Conservation (phyloP, 2,888 invertebrate species). For the Napeogenes sylphis region DNA sequence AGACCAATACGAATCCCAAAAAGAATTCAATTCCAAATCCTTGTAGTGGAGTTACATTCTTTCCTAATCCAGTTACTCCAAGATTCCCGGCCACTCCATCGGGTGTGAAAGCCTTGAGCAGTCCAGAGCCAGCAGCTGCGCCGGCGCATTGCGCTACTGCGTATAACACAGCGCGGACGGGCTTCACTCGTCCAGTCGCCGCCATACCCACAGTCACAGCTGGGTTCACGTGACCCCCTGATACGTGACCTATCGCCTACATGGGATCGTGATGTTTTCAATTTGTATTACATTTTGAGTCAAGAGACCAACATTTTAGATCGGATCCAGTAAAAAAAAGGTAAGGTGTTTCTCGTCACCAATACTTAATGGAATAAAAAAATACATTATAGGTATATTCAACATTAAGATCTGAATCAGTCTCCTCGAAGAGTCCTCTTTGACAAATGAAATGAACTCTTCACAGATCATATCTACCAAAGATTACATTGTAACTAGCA, state of each 20-base stretch:
- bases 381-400: too few species aligned
- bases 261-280: not conserved
- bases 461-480: too few species aligned
- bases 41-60: conserved; percentile 82
- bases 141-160: conserved; percentile 90
- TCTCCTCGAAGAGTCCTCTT: too few species aligned
- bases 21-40: conserved; percentile 94
- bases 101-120: conserved; percentile 85
- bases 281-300: too few species aligned
- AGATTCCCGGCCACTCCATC: conserved; percentile 78
- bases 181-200: conserved; percentile 86
- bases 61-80: conserved; percentile 82
- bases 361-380: too few species aligned
- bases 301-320: not conserved
- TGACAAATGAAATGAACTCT: too few species aligned
- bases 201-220: conserved; percentile 91
- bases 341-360: too few species aligned
- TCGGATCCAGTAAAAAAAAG: too few species aligned
- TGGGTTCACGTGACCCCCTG: conserved; percentile 95
- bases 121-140: conserved; percentile 86
- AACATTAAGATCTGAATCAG: too few species aligned
- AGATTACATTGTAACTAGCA: too few species aligned
- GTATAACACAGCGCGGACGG: conserved; percentile 86
- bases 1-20: conserved; percentile 90
- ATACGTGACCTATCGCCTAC: conserved; percentile 90